These are phyloP conservation scores for Drosophila eugracilis DNA, from an alignment of 1,140 invertebrate species.

Conservation along the genomic window DNA sequence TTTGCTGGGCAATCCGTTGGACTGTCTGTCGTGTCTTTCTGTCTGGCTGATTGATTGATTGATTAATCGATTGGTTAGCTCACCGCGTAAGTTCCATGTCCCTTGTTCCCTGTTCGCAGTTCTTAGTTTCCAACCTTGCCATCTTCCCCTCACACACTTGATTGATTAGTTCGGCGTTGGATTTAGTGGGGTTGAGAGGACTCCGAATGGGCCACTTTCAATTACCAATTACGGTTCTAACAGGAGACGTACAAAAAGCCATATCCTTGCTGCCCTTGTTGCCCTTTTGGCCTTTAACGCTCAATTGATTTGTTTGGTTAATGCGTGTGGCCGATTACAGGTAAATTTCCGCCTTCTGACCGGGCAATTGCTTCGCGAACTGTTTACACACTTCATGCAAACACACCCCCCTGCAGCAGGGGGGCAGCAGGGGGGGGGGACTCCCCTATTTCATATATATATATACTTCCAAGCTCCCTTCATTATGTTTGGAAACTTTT, in stretches of 20 bases:
- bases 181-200: too few species aligned
- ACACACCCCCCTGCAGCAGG: too few species aligned
- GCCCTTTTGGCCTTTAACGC: conserved; percentile 64
- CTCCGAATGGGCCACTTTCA: conserved; percentile 52
- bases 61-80: conserved; percentile 46
- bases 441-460: neutral
- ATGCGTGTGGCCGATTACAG: conserved; percentile 66
- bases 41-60: conserved; percentile 51
- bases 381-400: conserved; percentile 36
- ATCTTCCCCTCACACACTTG: conserved; percentile 20
- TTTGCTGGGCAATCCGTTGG: conserved; percentile 4
- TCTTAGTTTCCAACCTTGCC: neutral
- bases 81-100: neutral
- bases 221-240: conserved; percentile 51
- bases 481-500: conserved; percentile 57
- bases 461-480: neutral
- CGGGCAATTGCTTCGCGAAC: conserved; percentile 39
- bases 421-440: neutral
- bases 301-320: conserved; percentile 74
- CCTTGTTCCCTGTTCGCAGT: neutral
- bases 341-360: conserved; percentile 47
- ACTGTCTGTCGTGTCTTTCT: neutral
- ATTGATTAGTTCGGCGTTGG: conserved; percentile 63
- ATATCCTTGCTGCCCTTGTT: neutral
- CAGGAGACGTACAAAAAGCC: neutral